A percentile compares a stretch with the other conserved stretches of the same genome.
phyloP scores from a whole-genome alignment of 1,140 invertebrate species.

The Ylistrum balloti region DNA sequence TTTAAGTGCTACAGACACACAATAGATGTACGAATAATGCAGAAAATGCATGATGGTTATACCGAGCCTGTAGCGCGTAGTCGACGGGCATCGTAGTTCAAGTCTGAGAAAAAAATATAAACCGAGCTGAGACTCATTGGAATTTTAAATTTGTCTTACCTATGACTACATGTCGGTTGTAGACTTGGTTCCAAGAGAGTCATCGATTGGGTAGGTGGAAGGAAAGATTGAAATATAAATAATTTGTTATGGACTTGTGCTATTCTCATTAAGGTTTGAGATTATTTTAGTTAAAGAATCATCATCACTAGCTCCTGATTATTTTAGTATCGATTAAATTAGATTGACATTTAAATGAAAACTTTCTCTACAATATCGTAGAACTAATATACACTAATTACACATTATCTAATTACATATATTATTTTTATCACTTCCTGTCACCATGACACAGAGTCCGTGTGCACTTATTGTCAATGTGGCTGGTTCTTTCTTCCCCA shows the following conservation, averaged over 20 bases:
- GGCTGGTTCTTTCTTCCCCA: no score
- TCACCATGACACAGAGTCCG: background rate
- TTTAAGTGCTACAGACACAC: background rate
- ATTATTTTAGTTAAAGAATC: background rate
- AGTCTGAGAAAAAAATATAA: background rate
- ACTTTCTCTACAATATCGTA: background rate
- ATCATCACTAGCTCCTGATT: background rate
- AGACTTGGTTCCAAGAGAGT: background rate
- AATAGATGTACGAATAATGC: background rate
- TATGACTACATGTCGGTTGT: background rate
- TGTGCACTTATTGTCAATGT: background rate
- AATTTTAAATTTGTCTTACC: background rate
- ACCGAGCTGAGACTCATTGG: background rate
- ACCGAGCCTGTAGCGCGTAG: background rate
- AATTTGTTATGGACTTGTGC: background rate
- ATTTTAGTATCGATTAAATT: background rate
- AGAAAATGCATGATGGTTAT: no score
- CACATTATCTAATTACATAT: background rate
- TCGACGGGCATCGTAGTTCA: no score
- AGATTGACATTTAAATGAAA: background rate
- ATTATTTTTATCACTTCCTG: background rate
- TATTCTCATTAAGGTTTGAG: background rate
- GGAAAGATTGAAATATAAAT: conserved; percentile 1
- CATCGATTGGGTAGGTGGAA: background rate
- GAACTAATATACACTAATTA: background rate